phyloP scores from a whole-genome alignment of 2,113 vertebrate genomes.

The Sinocyclocheilus anophthalmus region DNA sequence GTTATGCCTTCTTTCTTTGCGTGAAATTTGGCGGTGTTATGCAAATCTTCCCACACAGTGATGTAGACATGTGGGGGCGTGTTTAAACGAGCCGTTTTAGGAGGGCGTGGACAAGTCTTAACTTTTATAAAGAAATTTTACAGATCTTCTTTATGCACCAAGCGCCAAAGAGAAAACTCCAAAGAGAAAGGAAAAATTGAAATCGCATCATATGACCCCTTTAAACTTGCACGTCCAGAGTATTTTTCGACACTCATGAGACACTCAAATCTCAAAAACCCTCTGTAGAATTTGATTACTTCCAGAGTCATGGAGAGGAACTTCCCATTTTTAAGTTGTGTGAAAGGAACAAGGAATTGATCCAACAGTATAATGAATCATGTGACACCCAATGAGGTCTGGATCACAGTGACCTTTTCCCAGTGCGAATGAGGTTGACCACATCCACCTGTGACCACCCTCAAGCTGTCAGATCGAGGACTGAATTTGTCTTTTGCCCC shows the following conservation, averaged over 20 bases:
- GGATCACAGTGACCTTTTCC: constrained; percentile 38
- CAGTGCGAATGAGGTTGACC: constrained; percentile 39
- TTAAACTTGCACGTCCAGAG: background rate
- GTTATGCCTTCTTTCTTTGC: no score
- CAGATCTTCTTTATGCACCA: no score
- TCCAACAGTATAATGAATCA: constrained; percentile 48
- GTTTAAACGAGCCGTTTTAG: no score
- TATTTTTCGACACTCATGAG: background rate
- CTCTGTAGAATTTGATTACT: background rate
- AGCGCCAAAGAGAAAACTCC: no score
- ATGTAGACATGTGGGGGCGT: no score
- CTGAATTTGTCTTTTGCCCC: constrained; percentile 35
- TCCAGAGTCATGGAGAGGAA: constrained; percentile 30
- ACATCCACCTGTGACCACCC: constrained; percentile 51
- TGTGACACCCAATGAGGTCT: constrained; percentile 52
- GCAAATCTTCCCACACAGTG: no score
- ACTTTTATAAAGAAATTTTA: no score
- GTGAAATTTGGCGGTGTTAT: no score
- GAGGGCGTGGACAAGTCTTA: no score
- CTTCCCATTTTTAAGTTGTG: background rate
- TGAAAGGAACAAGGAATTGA: constrained; percentile 41
- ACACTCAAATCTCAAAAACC: background rate
- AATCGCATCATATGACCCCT: background rate
- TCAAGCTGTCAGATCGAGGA: constrained; percentile 11
- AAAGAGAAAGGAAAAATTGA: no score